phyloP scores from a whole-genome alignment of 2,888 invertebrate genomes.

The Cataglyphis rosenhaueri region DNA sequence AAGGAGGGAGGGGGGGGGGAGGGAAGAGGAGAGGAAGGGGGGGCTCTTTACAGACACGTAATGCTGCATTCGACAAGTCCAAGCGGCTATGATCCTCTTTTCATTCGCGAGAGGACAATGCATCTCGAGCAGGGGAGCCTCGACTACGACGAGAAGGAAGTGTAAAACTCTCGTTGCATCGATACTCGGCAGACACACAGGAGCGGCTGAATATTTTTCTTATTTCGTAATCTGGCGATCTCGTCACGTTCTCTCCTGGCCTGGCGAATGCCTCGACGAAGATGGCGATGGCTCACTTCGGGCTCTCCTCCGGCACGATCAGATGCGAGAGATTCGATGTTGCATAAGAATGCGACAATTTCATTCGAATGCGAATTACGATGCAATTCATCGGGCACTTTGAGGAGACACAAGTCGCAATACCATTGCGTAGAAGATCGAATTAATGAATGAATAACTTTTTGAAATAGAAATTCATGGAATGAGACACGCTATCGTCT shows the following conservation, averaged over 20 bases:
- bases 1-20: neutral
- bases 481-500: neutral
- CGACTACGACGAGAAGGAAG: slow-evolving; percentile 13
- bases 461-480: neutral
- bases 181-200: slow-evolving; percentile 50
- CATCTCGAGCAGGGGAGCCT: slow-evolving; percentile 1
- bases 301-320: neutral
- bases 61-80: slow-evolving; percentile 21
- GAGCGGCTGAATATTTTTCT: slow-evolving; percentile 35
- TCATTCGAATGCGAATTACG: slow-evolving; percentile 24
- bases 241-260: slow-evolving; percentile 62
- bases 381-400: neutral
- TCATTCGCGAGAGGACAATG: slow-evolving; percentile 33
- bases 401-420: neutral
- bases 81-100: slow-evolving; percentile 36
- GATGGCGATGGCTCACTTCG: slow-evolving; percentile 16
- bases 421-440: neutral
- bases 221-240: slow-evolving; percentile 60
- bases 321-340: neutral
- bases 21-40: neutral
- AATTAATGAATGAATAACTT: slow-evolving; percentile 2
- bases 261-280: neutral
- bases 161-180: slow-evolving; percentile 41
- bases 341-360: slow-evolving; percentile 16
- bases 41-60: slow-evolving; percentile 13